A percentile compares a stretch with the other conserved stretches of the same genome.
Evolutionary conservation across 2,888 invertebrate species (phyloP).

Genomic region (Ischnus inquisitorius): DNA sequence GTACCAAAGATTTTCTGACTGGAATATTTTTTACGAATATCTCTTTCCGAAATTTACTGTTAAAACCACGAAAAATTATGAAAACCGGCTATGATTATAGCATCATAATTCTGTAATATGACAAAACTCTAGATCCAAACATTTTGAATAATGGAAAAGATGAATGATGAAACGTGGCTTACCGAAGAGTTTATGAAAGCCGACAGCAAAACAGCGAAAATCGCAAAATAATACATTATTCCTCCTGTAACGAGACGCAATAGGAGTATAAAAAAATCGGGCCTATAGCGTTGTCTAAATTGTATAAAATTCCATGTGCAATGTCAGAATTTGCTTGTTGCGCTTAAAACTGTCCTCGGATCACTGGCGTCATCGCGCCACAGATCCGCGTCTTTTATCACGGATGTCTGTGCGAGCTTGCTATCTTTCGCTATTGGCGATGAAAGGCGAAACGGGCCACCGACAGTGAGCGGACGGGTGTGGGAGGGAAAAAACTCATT

Average conservation of each 20-base stretch:
- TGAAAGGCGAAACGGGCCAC: neutral
- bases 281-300: neutral
- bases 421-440: constrained; percentile 2
- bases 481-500: constrained; percentile 56
- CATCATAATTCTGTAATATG: too few species aligned
- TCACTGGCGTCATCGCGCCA: too few species aligned
- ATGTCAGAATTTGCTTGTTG: neutral
- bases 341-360: constrained; percentile 38
- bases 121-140: neutral
- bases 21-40: too few species aligned
- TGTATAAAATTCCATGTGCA: constrained; percentile 7
- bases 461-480: constrained; percentile 3
- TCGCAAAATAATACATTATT: constrained; percentile 29
- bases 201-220: constrained; percentile 20
- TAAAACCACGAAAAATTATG: too few species aligned
- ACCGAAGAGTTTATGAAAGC: constrained; percentile 34
- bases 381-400: constrained; percentile 57
- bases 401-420: neutral
- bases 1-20: too few species aligned
- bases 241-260: neutral
- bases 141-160: neutral
- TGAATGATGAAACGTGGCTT: constrained; percentile 20
- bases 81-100: too few species aligned
- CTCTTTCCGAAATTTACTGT: too few species aligned
- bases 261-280: neutral